These are phyloP conservation scores for Drosophila neonasuta DNA, from an alignment of 2,888 invertebrate species.

Conservation along the genomic window DNA sequence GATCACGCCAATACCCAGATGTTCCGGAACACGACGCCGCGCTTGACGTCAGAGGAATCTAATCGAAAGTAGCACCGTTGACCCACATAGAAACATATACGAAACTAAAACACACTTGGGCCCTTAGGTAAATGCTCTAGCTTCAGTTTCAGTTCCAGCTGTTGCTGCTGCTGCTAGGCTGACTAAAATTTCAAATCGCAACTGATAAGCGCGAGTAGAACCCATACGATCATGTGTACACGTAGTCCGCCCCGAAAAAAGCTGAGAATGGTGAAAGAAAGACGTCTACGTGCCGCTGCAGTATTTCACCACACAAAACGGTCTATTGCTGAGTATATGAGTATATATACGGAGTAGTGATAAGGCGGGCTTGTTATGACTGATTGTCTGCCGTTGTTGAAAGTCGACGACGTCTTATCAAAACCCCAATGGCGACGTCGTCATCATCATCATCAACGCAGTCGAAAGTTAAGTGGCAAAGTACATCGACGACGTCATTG, in stretches of 20 bases:
- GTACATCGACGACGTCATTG: constrained; percentile 46
- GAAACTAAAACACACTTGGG: constrained; percentile 8
- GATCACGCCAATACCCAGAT: constrained; percentile 23
- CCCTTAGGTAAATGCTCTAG: constrained; percentile 9
- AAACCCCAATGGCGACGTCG: constrained; percentile 21
- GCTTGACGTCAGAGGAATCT: constrained; percentile 64
- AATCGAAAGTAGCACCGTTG: constrained; percentile 60
- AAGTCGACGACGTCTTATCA: constrained; percentile 52
- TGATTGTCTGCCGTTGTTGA: constrained; percentile 62
- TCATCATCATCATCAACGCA: constrained; percentile 20
- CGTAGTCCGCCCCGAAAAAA: constrained; percentile 43
- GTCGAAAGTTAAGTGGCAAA: constrained; percentile 44
- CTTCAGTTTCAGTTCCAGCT: too few species aligned
- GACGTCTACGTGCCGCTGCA: constrained; percentile 67
- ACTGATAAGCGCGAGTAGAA: constrained; percentile 47
- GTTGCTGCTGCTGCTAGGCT: constrained; percentile 32
- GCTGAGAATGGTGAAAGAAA: constrained; percentile 1
- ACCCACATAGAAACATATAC: constrained; percentile 58
- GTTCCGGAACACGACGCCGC: constrained; percentile 55
- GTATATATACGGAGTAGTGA: constrained; percentile 20
- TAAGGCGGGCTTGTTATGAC: constrained; percentile 59
- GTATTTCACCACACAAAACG: constrained; percentile 61
- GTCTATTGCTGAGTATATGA: constrained; percentile 8
- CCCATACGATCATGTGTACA: constrained; percentile 26
- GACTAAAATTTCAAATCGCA: constrained; percentile 18